These are phyloP conservation scores for Daphoenositta chrysoptera DNA, from an alignment of 2,113 vertebrate species.

Conservation along the genomic window DNA sequence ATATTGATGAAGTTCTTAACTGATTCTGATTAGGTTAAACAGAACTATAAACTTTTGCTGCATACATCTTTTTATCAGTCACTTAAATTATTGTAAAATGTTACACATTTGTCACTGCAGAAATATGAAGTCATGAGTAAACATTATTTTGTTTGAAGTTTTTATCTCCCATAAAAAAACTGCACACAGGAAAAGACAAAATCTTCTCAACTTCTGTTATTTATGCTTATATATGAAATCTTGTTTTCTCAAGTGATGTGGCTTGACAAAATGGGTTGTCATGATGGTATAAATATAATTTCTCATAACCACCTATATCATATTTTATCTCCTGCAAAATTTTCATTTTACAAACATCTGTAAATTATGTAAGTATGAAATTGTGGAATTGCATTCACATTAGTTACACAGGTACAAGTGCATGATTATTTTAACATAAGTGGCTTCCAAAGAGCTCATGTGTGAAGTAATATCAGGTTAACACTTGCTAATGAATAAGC, in stretches of 20 bases:
- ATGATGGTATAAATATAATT: background rate
- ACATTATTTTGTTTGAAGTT: background rate
- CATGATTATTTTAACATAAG: background rate
- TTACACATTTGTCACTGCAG: background rate
- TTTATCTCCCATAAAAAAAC: background rate
- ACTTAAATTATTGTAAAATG: background rate
- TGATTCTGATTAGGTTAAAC: background rate
- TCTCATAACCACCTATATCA: background rate
- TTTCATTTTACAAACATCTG: background rate
- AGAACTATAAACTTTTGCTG: background rate
- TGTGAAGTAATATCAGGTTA: background rate
- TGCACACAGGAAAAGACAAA: background rate
- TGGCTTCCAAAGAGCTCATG: background rate
- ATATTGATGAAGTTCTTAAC: background rate
- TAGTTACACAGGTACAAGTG: background rate
- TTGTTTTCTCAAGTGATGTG: background rate
- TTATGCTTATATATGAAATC: background rate
- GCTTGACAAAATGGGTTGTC: background rate
- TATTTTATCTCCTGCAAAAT: background rate
- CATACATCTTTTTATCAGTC: background rate
- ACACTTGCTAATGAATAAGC: background rate
- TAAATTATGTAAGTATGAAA: background rate
- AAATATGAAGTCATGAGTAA: background rate
- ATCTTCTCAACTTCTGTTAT: background rate
- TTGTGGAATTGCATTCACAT: background rate